Conservation (phyloP, 1,140 invertebrate species). For the Anthonomus grandis region DNA sequence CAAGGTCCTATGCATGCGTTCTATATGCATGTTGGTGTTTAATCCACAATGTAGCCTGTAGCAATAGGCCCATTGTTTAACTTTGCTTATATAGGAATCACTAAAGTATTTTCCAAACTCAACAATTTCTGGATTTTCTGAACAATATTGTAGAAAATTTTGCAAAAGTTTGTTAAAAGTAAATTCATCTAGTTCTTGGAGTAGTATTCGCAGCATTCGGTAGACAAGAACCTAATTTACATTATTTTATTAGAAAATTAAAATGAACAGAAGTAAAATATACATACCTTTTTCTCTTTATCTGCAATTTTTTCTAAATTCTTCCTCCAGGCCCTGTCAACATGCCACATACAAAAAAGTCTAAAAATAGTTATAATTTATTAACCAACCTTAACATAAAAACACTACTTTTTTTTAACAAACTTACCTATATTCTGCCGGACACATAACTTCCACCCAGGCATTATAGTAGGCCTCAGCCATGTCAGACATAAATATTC, state of each 20-base stretch:
- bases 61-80: slow-evolving; percentile 9
- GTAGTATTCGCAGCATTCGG: neutral
- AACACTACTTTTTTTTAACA: neutral
- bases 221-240: slow-evolving; percentile 1
- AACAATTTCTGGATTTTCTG: neutral
- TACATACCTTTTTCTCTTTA: slow-evolving; percentile 23
- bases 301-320: slow-evolving; percentile 8
- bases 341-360: neutral
- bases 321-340: slow-evolving; percentile 10
- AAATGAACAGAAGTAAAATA: too few relatives aligned
- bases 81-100: slow-evolving; percentile 1
- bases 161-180: neutral
- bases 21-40: slow-evolving; percentile 17
- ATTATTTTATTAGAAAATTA: too few relatives aligned
- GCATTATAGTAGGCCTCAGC: slow-evolving; percentile 22
- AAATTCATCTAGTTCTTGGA: neutral
- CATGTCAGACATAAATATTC: slow-evolving; percentile 31
- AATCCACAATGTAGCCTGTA: slow-evolving; percentile 1
- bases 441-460: slow-evolving; percentile 22
- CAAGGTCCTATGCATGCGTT: slow-evolving; percentile 20
- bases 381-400: neutral
- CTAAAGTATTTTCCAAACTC: slow-evolving; percentile 7
- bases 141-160: neutral
- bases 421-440: too few relatives aligned
- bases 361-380: neutral